A percentile compares a stretch with the other conserved stretches of the same genome.
phyloP scores from a whole-genome alignment of 2,888 invertebrate species.

The Drosophila colorata region DNA sequence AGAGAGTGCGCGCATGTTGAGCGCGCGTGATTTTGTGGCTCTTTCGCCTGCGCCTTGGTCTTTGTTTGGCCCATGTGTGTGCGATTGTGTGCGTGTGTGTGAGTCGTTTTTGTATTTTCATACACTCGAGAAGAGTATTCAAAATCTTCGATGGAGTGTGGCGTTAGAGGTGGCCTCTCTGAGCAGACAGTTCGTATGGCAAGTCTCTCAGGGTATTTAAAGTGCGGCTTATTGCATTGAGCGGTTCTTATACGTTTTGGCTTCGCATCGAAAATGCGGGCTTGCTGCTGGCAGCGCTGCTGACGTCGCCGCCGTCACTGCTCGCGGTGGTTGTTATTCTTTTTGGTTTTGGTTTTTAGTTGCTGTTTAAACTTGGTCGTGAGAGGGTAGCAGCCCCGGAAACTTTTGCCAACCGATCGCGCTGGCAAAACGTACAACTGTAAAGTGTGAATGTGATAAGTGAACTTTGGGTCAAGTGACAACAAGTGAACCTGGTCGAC shows the following conservation, averaged over 20 bases:
- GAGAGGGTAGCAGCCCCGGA: constrained; percentile 82
- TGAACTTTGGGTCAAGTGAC: constrained; percentile 53
- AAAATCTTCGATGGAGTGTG: background rate
- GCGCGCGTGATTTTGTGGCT: constrained; percentile 80
- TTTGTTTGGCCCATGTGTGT: constrained; percentile 58
- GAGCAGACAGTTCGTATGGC: background rate
- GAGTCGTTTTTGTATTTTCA: constrained; percentile 53
- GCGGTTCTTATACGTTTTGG: constrained; percentile 60
- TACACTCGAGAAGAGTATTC: constrained; percentile 23
- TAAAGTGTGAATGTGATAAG: constrained; percentile 33
- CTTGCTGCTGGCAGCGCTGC: constrained; percentile 73
- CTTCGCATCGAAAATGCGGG: constrained; percentile 74
- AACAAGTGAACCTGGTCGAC: constrained; percentile 28
- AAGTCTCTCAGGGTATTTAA: constrained; percentile 28
- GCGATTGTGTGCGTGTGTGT: constrained; percentile 33
- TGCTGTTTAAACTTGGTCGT: constrained; percentile 85
- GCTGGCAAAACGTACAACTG: constrained; percentile 30
- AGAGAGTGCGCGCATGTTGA: constrained; percentile 56
- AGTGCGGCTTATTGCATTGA: background rate
- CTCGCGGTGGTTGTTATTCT: constrained; percentile 81
- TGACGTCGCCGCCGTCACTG: constrained; percentile 61
- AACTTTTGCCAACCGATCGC: constrained; percentile 52
- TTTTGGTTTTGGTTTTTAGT: constrained; percentile 83
- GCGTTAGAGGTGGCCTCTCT: background rate
- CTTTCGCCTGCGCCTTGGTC: constrained; percentile 65